Evolutionary conservation across 2,797 vertebrate species (phyloP), one percentile per base, ranked within the genome.

Genomic region (Lateolabrax maculatus): DNA sequence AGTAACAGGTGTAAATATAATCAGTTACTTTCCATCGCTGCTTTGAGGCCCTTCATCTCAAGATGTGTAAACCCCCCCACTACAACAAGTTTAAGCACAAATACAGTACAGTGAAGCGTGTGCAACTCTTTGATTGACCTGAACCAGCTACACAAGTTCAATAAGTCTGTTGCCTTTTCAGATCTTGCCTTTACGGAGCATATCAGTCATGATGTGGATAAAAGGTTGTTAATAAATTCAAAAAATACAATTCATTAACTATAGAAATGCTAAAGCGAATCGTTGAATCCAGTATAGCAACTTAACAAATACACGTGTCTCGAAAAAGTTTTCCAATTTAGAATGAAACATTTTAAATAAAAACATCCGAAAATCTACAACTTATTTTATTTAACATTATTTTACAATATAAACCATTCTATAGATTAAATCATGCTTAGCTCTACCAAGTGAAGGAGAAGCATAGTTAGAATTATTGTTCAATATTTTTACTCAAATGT

Each of bases 331-430:
- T 19, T 46, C 2, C 16, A 12, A 11, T 75, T 57, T 29, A 27
- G 21, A n/a, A 36, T 43, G 7, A 53, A 70, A 48, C 39, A 64
- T 27, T n/a, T n/a, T n/a, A n/a, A n/a, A 56, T 75, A 74, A 85
- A 83, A 65, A 90, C 72, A 64, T 56, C 71, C 23, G 80, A 60
- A 62, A 84, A 88, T 93, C 90, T 90, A 89, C 81, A 87, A 62
- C 69, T 84, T 85, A 75, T 90, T 94, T 94, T 92, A 93, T 93
- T 92, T 72, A 79, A 86, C 81, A 90, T 83, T 83, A 90, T 91
- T 87, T 85, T 88, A 92, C 84, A 94, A 88, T 92, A 93, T 91
- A 93, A 94, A 93, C 83, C 79, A 90, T 81, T 91, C 87, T 91
- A 85, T 83, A 83, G 84, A 85, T 80, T 80, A 87, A 84, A 90